These are phyloP conservation scores for Sphaeramia orbicularis DNA, from an alignment of 2,797 vertebrate genomes.

Conservation along the genomic window DNA sequence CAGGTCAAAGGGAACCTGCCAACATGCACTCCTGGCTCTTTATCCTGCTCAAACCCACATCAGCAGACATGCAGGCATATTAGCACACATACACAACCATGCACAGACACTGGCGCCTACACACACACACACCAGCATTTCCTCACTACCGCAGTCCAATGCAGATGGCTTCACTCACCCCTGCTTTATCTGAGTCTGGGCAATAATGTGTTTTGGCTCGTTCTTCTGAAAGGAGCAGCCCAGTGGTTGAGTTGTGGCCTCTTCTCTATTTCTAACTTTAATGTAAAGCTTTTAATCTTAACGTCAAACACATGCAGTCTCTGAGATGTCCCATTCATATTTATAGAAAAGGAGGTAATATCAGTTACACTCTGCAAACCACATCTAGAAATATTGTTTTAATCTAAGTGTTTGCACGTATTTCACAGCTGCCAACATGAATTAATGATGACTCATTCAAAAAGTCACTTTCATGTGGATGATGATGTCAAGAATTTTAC, in stretches of 20 bases:
- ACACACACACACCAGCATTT: conserved; percentile 18
- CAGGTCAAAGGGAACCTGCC: conserved; percentile 78
- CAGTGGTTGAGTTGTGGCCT: conserved; percentile 43
- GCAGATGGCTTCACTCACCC: conserved; percentile 31
- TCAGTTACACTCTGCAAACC: conserved; percentile 43
- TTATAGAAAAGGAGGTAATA: conserved; percentile 38
- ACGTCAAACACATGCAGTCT: conserved; percentile 61
- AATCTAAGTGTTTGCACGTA: conserved; percentile 14
- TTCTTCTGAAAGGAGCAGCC: conserved; percentile 46
- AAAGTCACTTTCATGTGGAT: not conserved
- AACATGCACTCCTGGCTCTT: conserved; percentile 68
- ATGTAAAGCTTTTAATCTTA: conserved; percentile 59
- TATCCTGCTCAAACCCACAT: conserved; percentile 60
- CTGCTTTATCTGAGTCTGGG: conserved; percentile 58
- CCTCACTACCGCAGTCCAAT: conserved; percentile 16
- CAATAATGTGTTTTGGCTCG: conserved; percentile 51
- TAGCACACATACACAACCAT: not conserved
- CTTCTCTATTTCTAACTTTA: conserved; percentile 35
- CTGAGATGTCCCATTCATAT: conserved; percentile 42
- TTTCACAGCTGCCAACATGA: conserved; percentile 3
- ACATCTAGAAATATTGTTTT: conserved; percentile 34
- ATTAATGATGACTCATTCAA: conserved; percentile 17
- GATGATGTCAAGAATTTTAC: not conserved
- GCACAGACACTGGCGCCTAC: conserved; percentile 10
- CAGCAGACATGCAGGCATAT: conserved; percentile 36